Percentiles rank a stretch among this genome's conserved stretches.
Conservation (phyloP, 2,888 invertebrate species). For the Drosophila mimetica region DNA sequence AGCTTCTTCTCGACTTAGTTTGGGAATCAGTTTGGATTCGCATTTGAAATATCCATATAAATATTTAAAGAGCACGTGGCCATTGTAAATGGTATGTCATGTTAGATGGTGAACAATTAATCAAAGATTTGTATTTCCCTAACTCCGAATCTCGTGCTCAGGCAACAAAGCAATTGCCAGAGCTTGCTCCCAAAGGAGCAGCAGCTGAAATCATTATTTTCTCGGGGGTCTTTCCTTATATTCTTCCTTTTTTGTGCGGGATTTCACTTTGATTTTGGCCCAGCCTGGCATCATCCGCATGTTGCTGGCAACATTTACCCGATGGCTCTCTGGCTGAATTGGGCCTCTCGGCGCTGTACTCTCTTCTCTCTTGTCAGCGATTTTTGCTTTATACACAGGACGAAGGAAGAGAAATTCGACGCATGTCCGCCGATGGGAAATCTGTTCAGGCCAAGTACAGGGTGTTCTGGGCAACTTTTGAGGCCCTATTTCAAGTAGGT, state of each 20-base stretch:
- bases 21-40: conserved; percentile 47
- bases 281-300: conserved; percentile 14
- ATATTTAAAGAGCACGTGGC: conserved; percentile 79
- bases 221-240: conserved; percentile 7
- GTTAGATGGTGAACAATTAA: conserved; percentile 71
- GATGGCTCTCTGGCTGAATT: conserved; percentile 8
- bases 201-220: conserved; percentile 30
- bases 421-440: conserved; percentile 31
- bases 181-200: conserved; percentile 30
- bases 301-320: conserved; percentile 41
- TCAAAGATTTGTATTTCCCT: conserved; percentile 72
- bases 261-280: conserved; percentile 7
- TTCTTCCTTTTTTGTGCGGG: background rate
- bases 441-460: conserved; percentile 50
- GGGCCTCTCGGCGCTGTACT: conserved; percentile 10
- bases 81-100: conserved; percentile 77
- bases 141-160: conserved; percentile 15
- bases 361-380: conserved; percentile 14
- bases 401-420: conserved; percentile 52
- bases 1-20: conserved; percentile 4
- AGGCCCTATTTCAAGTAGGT: conserved; percentile 67
- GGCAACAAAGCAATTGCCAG: conserved; percentile 30
- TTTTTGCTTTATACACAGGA: conserved; percentile 41
- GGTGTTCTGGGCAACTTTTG: conserved; percentile 45
- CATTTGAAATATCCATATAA: conserved; percentile 60